Conservation (phyloP, 2,113 vertebrate genomes). For the Ptychochromis oligacanthus region DNA sequence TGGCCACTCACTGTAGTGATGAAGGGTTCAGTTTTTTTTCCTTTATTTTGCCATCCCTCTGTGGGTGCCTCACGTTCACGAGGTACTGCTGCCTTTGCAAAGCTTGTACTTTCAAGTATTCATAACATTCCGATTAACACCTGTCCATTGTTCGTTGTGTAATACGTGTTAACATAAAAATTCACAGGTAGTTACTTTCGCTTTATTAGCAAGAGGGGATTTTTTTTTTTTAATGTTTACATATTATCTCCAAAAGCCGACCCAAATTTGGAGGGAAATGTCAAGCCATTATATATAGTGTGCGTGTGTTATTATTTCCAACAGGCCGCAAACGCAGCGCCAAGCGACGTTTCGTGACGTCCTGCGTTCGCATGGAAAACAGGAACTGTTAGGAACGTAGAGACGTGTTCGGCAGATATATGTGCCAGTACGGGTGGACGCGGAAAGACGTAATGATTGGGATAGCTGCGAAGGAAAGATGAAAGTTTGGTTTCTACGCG, state of each 20-base stretch:
- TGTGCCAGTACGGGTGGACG: not conserved
- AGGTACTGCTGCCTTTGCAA: too few relatives aligned
- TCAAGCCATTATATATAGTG: fast-evolving
- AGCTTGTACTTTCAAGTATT: too few relatives aligned
- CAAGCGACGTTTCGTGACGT: not conserved
- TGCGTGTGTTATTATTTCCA: not conserved
- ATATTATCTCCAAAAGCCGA: not conserved
- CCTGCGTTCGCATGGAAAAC: constrained; percentile 21
- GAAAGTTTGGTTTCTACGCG: constrained; percentile 28
- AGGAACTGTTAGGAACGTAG: constrained; percentile 37
- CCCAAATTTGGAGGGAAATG: not conserved
- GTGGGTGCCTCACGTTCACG: too few relatives aligned
- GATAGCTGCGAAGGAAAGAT: constrained; percentile 38
- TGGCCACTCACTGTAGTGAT: too few relatives aligned
- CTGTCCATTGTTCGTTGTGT: not conserved
- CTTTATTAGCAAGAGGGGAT: not conserved
- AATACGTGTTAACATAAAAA: not conserved
- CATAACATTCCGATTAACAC: not conserved
- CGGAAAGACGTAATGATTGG: constrained; percentile 48
- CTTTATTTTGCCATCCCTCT: too few relatives aligned
- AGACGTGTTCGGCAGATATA: not conserved
- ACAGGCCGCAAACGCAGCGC: constrained; percentile 6
- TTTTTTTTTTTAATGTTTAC: not conserved
- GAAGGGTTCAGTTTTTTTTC: too few relatives aligned
- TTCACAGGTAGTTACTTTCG: not conserved